These are phyloP conservation scores for Microchirus variegatus DNA, from an alignment of 2,797 vertebrate genomes.

Conservation along the genomic window DNA sequence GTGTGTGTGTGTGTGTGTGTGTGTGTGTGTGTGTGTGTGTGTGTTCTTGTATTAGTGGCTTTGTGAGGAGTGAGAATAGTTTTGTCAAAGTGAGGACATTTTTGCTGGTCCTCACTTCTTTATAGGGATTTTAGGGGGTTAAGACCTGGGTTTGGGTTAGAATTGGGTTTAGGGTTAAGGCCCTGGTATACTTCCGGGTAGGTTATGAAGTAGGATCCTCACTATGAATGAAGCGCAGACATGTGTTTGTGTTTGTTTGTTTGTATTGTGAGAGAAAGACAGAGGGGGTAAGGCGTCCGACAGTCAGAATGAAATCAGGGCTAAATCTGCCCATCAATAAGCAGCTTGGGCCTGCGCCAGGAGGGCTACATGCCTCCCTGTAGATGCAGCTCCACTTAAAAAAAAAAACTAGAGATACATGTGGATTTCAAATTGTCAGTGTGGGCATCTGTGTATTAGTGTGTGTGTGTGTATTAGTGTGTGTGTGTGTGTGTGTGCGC, in stretches of 20 bases:
- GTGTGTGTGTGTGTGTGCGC: conserved; percentile 14
- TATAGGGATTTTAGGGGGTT: too few relatives aligned
- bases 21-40: conserved; percentile 6
- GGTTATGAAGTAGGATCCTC: too few relatives aligned
- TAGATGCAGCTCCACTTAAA: conserved; percentile 62
- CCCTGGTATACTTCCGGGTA: too few relatives aligned
- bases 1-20: conserved; percentile 3
- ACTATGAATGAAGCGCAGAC: too few relatives aligned
- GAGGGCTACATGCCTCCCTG: conserved; percentile 56
- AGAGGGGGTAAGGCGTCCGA: conserved; percentile 43
- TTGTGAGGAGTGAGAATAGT: too few relatives aligned
- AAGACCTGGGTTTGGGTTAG: too few relatives aligned
- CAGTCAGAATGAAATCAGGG: conserved; percentile 68
- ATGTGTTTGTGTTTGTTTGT: conserved; percentile 2
- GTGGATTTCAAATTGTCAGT: conserved; percentile 63
- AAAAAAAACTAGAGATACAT: conserved; percentile 64
- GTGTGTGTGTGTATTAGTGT: conserved; percentile 8
- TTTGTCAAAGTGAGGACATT: too few relatives aligned
- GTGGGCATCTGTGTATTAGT: conserved; percentile 6
- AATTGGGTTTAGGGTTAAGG: too few relatives aligned
- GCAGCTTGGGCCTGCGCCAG: conserved; percentile 74
- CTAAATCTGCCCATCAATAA: conserved; percentile 79
- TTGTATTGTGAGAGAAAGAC: conserved; percentile 30
- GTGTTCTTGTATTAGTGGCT: too few relatives aligned
- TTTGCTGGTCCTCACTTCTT: too few relatives aligned